Evolutionary conservation across 2,888 invertebrate genomes (phyloP), one percentile per base, ranked within the genome.

Genomic region (Mesorhabditis sp.): DNA sequence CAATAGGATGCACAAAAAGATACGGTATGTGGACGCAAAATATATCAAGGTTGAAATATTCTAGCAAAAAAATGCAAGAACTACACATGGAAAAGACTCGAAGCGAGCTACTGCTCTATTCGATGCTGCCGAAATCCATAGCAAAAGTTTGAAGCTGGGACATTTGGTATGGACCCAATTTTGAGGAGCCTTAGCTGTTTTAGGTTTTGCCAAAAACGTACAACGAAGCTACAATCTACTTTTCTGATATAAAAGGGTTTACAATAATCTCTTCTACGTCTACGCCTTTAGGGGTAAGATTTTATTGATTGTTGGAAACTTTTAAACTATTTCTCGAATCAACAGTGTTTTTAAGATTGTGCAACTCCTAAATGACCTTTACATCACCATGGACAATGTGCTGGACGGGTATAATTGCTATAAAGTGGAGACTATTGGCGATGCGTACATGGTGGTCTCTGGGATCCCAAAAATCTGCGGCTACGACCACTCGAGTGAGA

Each of bases 351-450:
- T 28, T 28, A 83, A 90, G 89, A 95, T 96, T 44, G 95, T 98
- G 45, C 93, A 94, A 86, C 90, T 98, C 50, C 91, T 98, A 69
- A 98, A 98, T 88, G 97, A 97, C 88, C 90, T 98, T 73, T 98
- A 98, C 88, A 94, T 95, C 65, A 93, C 93, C 82, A 98, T 98
- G 87, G 97, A 98, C 87, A 93, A 94, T 2, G 93, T 95, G 81
- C 94, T 96, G 78, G 95, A 93, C 86, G 92, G 93, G 84, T 96
- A 93, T 85, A 94, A 95, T 86, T 95, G 95, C 10, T 97, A 97
- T 87, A 97, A 78, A 65, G 80, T 80, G 62, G 80, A 80, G 67
- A 80, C 80, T 7, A 80, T 80, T 58, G 80, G 58, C 15, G 86
- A 87, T 72, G 87, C 89, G 2, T 87, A 87, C 75, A 87, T 86